Evolutionary conservation across 2,113 vertebrate genomes (phyloP), one percentile per base, ranked within the genome.

Genomic region (Oncorhynchus keta): DNA sequence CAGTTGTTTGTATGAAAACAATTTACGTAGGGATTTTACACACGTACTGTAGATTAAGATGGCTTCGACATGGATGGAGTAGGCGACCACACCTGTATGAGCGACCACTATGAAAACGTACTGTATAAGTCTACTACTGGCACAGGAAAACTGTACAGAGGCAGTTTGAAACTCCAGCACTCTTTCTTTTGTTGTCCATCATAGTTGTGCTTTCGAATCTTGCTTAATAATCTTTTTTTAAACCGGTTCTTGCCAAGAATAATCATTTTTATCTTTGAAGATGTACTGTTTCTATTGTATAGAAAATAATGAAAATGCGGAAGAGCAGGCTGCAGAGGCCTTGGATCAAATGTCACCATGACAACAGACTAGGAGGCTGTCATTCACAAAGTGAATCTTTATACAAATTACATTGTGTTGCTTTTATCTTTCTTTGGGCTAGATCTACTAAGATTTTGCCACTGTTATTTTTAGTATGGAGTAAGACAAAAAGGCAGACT

Each of bases 251-350:
- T 89, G 88, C 86, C 87, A 89, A 88, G 88, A 93, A 89, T 85
- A 91, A 88, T 89, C 85, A 79, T 80, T 92, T 92, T 89, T 90
- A 90, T 91, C 90, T 90, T 86, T 81, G 90, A 85, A 76, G 82
- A 89, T 87, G 88, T 90, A 88, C 89, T 91, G 91, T 92, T 92
- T 92, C 91, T 92, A 92, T 91, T 91, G 89, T 91, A 90, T 91
- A 91, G 91, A 91, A 92, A 91, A 91, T 89, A 88, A 90, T 90
- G 88, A 89, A 87, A 83, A 88, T 77, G 77, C 81, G 82, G 86
- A 84, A 91, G 80, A 85, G 87, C 79, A 79, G 82, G 82, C 87
- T 88, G 76, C 81, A 76, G 87, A 55, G 85, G 87, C 80, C 80
- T 79, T 88, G 87, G 85, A 87, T 82, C 84, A 88, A 81, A 90